Evolutionary conservation across 1,140 invertebrate genomes (phyloP), one percentile per base, ranked within the genome.

Genomic region (Tribolium castaneum): DNA sequence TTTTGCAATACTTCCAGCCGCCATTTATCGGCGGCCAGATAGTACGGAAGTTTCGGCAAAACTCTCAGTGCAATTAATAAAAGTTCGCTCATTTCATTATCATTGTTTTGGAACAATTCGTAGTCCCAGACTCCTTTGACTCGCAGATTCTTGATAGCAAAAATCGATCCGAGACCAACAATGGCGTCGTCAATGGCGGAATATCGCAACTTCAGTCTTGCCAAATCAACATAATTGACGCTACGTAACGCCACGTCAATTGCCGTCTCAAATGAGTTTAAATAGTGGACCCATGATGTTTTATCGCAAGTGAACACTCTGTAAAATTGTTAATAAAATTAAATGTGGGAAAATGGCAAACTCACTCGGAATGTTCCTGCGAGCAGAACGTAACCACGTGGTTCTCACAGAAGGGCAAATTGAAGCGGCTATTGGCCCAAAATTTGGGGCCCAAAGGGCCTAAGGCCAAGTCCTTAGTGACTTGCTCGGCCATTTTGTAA

Each of bases 21-120:
- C 91, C 90, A 91, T 79, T 87, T 86, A 78, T 92, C 91, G 1
- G 87, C 90, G 6, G 88, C 86, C n/a, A 89, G 82, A 79, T 91
- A 92, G 82, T 90, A 91, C 49, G 90, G 87, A 80, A 92, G 84
- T 75, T 89, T 88, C 72, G 89, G 89, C 56, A 90, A 82, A 80
- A 89, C 87, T 80, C 88, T 83, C 39, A 90, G 81, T n/a, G 89
- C 89, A 62, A 86, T 85, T 30, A 89, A 86, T 34, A 90, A 81
- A 70, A 88, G 86, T 70, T 89, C 82, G 5, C 88, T 86, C 14
- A 89, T 84, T 70, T 76, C 25, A 6, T 77, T 52, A 25, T 77
- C 10, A 10, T 80, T 50, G 6, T 34, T 10, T 10, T 52, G 56
- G 22, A 76, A 74, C 7, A 78, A 35, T 13, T 77, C 56, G 3